Evolutionary conservation across 2,113 vertebrate genomes (phyloP).

Genomic region (Cranoglanis bouderius): DNA sequence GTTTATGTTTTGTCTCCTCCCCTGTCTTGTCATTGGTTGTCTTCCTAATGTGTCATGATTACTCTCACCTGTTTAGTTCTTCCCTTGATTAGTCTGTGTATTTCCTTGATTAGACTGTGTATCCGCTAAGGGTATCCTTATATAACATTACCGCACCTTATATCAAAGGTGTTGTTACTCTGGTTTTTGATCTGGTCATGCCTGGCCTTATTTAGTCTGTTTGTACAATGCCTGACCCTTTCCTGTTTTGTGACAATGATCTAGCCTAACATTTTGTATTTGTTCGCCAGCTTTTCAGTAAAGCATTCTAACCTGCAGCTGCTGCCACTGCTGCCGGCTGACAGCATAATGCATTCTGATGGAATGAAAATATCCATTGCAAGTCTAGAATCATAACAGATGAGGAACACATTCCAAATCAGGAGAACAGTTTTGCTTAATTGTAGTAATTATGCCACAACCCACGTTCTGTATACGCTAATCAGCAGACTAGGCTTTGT

Average conservation of each 20-base stretch:
- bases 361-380: not conserved
- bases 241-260: not conserved
- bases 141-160: not conserved
- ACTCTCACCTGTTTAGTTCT: not conserved
- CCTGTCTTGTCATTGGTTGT: not conserved
- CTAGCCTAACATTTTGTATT: not conserved
- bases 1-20: not conserved
- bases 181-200: not conserved
- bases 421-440: slow-evolving; percentile 3
- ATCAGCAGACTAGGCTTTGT: slow-evolving; percentile 4
- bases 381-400: not conserved
- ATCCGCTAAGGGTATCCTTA: not conserved
- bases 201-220: not conserved
- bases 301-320: not conserved
- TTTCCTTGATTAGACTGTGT: no score
- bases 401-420: not conserved
- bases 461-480: not conserved
- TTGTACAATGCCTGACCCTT: not conserved
- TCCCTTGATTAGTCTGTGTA: not conserved
- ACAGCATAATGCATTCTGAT: not conserved
- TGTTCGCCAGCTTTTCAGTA: not conserved
- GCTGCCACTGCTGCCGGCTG: not conserved
- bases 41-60: not conserved
- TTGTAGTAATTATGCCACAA: slow-evolving; percentile 24
- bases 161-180: not conserved